Evolutionary conservation across 2,888 invertebrate genomes (phyloP), one percentile per base, ranked within the genome.

Genomic region (Philereme vetulata): DNA sequence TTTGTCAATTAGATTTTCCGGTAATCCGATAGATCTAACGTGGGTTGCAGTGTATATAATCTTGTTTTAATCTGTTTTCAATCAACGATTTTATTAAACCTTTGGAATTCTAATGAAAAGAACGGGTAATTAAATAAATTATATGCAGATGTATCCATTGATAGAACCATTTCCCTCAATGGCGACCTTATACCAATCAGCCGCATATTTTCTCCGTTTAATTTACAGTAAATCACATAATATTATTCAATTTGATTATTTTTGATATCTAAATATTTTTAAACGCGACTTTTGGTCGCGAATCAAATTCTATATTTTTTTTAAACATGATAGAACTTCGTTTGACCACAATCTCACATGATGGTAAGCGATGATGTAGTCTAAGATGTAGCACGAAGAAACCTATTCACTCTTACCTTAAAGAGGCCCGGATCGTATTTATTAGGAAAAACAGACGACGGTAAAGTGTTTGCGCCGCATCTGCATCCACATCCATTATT

Each of bases 171-270:
- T 60, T 59, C 48, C 60, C 52, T 58, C 55, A 44, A 59, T 51
- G 42, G 48, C 54, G 56, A 58, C 63, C 56, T 62, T 59, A 58
- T 62, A 57, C 62, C 61, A 65, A 65, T 65, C 66, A 67, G 60
- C 32, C 57, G 57, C 9, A 54, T 60, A 55, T 56, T 54, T 65
- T 63, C 60, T 58, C 50, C 62, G 48, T 62, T 63, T 77, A 76
- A 83, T 83, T 80, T 78, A 79, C 82, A 83, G 78, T 81, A 84
- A 84, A 84, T 84, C 81, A 82, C 74, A 55, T 54, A 78, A 80
- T 77, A 81, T 80, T 82, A 83, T 82, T 77, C 78, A 74, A 77
- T 78, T 80, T 80, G 82, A 82, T 84, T 81, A 81, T 80, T 66
- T 65, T 64, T 43, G 56, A 54, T 46, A 56, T 58, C 57, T 4